These are phyloP conservation scores for Scylla paramamosain DNA, from an alignment of 1,140 invertebrate species.

Conservation along the genomic window DNA sequence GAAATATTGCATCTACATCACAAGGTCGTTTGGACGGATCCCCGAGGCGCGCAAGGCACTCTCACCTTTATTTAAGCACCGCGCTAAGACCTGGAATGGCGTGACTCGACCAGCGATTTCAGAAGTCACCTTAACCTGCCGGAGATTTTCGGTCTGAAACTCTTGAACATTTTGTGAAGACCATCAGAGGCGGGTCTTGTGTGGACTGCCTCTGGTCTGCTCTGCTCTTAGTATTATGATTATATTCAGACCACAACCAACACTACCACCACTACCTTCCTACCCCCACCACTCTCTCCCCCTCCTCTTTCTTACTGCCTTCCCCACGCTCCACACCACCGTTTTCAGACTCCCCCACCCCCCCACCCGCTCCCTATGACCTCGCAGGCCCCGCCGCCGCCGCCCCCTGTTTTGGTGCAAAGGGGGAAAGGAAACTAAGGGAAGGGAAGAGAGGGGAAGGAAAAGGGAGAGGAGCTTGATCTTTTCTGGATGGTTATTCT, in stretches of 20 bases:
- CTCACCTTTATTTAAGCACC: constrained; percentile 39
- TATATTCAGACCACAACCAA: background rate
- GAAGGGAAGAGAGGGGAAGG: background rate
- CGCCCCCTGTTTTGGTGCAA: background rate
- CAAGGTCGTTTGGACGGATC: constrained; percentile 25
- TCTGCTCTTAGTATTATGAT: constrained; percentile 24
- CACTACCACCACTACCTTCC: background rate
- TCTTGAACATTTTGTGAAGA: constrained; percentile 63
- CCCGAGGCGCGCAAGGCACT: constrained; percentile 32
- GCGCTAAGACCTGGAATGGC: constrained; percentile 62
- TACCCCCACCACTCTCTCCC: background rate
- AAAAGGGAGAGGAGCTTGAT: background rate
- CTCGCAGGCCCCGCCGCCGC: background rate
- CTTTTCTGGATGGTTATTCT: background rate
- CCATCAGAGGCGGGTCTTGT: background rate
- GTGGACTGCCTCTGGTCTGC: background rate
- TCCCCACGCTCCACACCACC: background rate
- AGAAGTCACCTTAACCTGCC: constrained; percentile 76
- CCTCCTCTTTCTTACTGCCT: background rate
- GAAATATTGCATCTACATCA: constrained; percentile 61
- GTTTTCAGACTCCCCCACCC: background rate
- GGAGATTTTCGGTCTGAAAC: constrained; percentile 64
- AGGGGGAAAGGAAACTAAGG: background rate
- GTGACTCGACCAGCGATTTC: constrained; percentile 31
- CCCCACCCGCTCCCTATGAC: background rate